These are phyloP conservation scores for Phania funesta DNA, from an alignment of 2,888 invertebrate genomes.

Conservation along the genomic window DNA sequence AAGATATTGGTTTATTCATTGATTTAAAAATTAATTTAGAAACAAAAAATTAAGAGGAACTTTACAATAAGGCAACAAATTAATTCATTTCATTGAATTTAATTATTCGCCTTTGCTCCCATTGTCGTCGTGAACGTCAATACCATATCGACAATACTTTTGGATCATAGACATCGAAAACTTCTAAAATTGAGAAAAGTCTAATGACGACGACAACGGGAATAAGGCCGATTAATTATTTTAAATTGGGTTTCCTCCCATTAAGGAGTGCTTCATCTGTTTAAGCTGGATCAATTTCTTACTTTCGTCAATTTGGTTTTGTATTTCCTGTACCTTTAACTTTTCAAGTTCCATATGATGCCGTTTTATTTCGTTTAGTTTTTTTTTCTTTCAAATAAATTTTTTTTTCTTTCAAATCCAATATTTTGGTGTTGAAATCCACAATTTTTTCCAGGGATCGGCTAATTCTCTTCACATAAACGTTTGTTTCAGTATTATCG, in stretches of 20 bases:
- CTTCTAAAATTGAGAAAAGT: constrained; percentile 1
- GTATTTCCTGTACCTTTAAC: constrained; percentile 6
- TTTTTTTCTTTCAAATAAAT: not conserved
- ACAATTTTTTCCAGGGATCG: not conserved
- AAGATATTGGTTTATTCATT: constrained; percentile 1
- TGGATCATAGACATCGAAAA: constrained; percentile 6
- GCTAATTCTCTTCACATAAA: constrained; percentile 6
- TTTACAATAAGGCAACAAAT: constrained; percentile 6
- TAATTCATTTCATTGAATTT: not conserved
- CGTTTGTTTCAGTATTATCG: constrained; percentile 3
- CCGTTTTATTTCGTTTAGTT: constrained; percentile 1
- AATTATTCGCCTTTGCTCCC: not conserved
- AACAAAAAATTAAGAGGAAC: not conserved
- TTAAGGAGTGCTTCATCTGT: not conserved
- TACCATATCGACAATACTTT: not conserved
- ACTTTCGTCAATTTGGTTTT: not conserved
- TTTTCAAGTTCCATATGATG: constrained; percentile 4
- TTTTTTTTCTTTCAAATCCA: not conserved
- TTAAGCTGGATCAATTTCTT: not conserved
- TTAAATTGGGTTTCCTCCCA: not conserved
- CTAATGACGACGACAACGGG: not conserved
- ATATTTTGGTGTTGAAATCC: not conserved
- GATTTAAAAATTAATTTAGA: not conserved
- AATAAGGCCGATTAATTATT: not conserved
- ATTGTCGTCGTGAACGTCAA: not conserved